A percentile compares a stretch with the other conserved stretches of the same genome.
Evolutionary conservation across 2,797 vertebrate genomes (phyloP).

Genomic region (Iguana delicatissima): DNA sequence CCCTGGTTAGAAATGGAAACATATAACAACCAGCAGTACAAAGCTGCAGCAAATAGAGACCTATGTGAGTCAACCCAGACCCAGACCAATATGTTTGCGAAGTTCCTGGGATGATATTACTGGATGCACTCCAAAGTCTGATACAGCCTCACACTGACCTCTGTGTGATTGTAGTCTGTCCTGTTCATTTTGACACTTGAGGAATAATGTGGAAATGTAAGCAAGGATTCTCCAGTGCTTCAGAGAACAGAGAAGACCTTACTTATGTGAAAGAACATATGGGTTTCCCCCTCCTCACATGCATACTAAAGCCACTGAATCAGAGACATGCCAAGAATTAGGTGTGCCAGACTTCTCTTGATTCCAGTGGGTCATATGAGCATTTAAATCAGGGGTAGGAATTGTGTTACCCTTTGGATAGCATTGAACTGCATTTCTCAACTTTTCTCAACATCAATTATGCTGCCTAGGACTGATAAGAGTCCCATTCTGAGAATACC

Average conservation of each 20-base stretch:
- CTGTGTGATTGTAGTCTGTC: not conserved
- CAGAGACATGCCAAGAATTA: not conserved
- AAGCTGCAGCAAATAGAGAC: not conserved
- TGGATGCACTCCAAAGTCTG: not conserved
- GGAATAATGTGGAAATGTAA: not conserved
- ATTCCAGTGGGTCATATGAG: not conserved
- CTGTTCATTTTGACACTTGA: not conserved
- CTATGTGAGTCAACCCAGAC: not conserved
- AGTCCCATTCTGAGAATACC: too few species aligned
- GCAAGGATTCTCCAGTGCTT: not conserved
- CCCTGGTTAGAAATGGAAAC: not conserved
- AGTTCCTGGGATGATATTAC: not conserved
- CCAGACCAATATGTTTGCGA: not conserved
- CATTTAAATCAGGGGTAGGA: not conserved
- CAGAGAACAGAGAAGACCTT: not conserved
- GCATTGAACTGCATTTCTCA: too few species aligned
- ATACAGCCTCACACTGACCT: not conserved
- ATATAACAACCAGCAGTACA: not conserved
- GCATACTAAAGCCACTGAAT: not conserved
- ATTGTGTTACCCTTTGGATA: too few species aligned
- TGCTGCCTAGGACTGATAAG: too few species aligned
- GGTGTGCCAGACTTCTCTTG: not conserved
- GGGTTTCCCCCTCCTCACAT: not conserved
- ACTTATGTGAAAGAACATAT: not conserved
- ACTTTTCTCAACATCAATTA: too few species aligned